Percentiles rank a stretch among this genome's conserved stretches.
These are phyloP conservation scores for Petrocephalus microphthalmus DNA, from an alignment of 2,113 vertebrate genomes.

Conservation along the genomic window DNA sequence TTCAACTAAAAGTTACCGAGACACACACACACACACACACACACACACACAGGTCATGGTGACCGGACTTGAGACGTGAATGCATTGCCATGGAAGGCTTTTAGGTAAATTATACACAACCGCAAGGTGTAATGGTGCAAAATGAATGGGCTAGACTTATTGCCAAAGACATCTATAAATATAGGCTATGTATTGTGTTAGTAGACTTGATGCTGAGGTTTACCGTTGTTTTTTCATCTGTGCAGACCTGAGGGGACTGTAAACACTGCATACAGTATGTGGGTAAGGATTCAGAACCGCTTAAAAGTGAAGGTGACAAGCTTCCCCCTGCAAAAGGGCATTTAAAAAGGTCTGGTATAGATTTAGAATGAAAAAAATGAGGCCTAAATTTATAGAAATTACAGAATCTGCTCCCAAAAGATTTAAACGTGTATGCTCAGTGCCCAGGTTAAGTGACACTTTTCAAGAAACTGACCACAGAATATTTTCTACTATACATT, in stretches of 20 bases:
- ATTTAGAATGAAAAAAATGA: background rate
- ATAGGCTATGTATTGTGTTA: background rate
- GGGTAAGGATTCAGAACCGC: background rate
- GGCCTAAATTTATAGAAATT: background rate
- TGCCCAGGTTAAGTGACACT: background rate
- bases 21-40: too few species aligned
- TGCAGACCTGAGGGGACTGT: background rate
- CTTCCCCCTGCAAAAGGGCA: background rate
- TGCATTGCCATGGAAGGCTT: background rate
- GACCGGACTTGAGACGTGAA: background rate
- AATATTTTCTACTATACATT: background rate
- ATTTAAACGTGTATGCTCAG: background rate
- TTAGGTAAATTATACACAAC: background rate
- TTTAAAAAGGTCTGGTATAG: background rate
- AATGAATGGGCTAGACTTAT: background rate
- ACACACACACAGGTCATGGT: background rate
- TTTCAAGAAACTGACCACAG: background rate
- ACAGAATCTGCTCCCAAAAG: background rate
- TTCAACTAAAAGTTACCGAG: background rate
- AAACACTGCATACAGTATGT: background rate
- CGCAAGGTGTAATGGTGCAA: background rate
- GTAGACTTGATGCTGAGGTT: constrained; percentile 7
- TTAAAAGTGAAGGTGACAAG: background rate
- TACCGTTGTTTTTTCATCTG: background rate
- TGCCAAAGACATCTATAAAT: background rate